A percentile compares a stretch with the other conserved stretches of the same genome.
Evolutionary conservation across 2,888 invertebrate genomes (phyloP).

Genomic region (Electrophaes corylata): DNA sequence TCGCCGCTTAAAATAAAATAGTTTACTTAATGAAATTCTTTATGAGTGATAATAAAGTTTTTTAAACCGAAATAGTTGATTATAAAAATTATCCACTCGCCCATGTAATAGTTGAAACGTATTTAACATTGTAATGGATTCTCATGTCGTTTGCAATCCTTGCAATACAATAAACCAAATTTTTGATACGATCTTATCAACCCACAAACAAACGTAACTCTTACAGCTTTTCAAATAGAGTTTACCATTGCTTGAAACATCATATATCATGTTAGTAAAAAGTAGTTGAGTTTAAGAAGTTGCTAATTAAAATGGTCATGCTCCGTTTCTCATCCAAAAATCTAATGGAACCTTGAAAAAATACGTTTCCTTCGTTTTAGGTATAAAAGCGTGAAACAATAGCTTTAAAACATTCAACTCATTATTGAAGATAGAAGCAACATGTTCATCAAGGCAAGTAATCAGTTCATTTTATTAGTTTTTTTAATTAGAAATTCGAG

Average conservation of each 20-base stretch:
- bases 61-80: not conserved
- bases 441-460: slow-evolving; percentile 66
- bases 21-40: too few relatives aligned
- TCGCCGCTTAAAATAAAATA: too few relatives aligned
- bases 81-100: not conserved
- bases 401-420: slow-evolving; percentile 57
- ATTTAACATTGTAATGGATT: slow-evolving; percentile 32
- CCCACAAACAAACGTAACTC: slow-evolving; percentile 1
- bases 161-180: slow-evolving; percentile 39
- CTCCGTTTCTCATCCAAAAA: slow-evolving; percentile 63
- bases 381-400: slow-evolving; percentile 68
- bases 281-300: slow-evolving; percentile 48
- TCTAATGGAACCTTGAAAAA: slow-evolving; percentile 62
- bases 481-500: not conserved
- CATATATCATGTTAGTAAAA: slow-evolving; percentile 39
- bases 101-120: slow-evolving; percentile 10
- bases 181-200: slow-evolving; percentile 33
- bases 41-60: too few relatives aligned
- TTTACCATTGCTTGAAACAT: slow-evolving; percentile 30
- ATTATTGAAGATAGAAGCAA: slow-evolving; percentile 59
- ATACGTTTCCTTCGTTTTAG: slow-evolving; percentile 59
- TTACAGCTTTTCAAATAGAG: slow-evolving; percentile 21
- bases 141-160: slow-evolving; percentile 44
- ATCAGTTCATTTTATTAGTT: not conserved
- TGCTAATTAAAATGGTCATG: slow-evolving; percentile 62